Percentiles rank a stretch among this genome's conserved stretches.
Evolutionary conservation across 2,113 vertebrate species (phyloP).

Genomic region (Heterotis niloticus): DNA sequence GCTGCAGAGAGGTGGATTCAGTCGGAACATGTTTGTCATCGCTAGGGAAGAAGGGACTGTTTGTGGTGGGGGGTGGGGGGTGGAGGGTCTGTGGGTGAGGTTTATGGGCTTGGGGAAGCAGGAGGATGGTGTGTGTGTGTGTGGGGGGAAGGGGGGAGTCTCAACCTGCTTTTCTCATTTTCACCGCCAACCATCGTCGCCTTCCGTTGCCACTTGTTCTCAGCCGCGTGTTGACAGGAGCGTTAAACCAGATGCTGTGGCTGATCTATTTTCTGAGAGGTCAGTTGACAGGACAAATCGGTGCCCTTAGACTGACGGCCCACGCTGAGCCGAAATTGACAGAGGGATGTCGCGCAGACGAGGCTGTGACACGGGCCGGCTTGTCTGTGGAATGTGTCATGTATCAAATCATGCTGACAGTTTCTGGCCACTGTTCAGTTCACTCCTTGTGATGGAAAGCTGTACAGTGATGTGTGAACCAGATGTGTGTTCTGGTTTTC

Average conservation of each 20-base stretch:
- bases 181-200: background rate
- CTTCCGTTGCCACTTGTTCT: constrained; percentile 4
- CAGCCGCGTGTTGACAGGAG: background rate
- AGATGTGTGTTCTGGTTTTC: background rate
- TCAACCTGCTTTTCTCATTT: background rate
- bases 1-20: constrained; percentile 6
- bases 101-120: too few species aligned
- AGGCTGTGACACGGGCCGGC: background rate
- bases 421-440: background rate
- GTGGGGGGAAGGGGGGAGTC: too few species aligned
- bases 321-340: background rate
- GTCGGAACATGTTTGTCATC: constrained; percentile 5
- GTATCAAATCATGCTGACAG: background rate
- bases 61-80: constrained; percentile 2
- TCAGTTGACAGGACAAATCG: background rate
- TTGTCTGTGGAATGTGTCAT: background rate
- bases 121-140: background rate
- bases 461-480: background rate
- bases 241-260: background rate
- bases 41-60: background rate
- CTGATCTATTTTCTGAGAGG: background rate
- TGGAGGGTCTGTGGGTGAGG: too few species aligned
- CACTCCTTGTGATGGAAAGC: background rate
- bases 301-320: background rate
- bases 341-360: background rate